Conservation (phyloP, 2,113 vertebrate genomes). For the Lamprologus sp. region DNA sequence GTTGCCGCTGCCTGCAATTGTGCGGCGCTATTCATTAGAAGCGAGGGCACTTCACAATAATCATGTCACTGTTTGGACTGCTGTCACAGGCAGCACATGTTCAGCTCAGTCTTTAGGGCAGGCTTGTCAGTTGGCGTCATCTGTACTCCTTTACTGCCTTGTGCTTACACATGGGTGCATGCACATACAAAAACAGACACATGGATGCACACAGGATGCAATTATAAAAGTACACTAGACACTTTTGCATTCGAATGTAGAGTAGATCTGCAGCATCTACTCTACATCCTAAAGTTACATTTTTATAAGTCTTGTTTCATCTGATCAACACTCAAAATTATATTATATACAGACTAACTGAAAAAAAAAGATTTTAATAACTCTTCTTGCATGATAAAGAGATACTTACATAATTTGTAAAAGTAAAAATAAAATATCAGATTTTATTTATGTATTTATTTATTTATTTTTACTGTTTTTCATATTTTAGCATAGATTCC, state of each 20-base stretch:
- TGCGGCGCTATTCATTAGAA: slow-evolving; percentile 36
- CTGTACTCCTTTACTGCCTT: not conserved
- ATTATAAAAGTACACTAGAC: not conserved
- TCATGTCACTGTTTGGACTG: slow-evolving; percentile 43
- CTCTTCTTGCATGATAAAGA: not conserved
- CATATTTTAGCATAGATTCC: not conserved
- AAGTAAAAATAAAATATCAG: not conserved
- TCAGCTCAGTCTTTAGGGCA: slow-evolving; percentile 9
- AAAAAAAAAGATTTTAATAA: not conserved
- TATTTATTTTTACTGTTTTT: not conserved
- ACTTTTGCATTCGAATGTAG: not conserved
- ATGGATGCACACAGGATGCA: not conserved
- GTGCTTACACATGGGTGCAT: not conserved
- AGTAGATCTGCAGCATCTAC: not conserved
- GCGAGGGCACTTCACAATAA: slow-evolving; percentile 39
- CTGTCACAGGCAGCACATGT: slow-evolving; percentile 48
- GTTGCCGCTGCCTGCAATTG: slow-evolving; percentile 25
- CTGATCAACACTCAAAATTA: not conserved
- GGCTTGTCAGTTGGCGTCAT: slow-evolving; percentile 7
- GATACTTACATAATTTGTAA: not conserved
- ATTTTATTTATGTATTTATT: not conserved
- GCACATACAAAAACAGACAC: not conserved
- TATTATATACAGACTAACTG: not conserved
- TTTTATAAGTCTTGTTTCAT: not conserved
- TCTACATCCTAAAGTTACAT: not conserved